Evolutionary conservation across 1,140 invertebrate genomes (phyloP).

Genomic region (Drosophila seguyi): DNA sequence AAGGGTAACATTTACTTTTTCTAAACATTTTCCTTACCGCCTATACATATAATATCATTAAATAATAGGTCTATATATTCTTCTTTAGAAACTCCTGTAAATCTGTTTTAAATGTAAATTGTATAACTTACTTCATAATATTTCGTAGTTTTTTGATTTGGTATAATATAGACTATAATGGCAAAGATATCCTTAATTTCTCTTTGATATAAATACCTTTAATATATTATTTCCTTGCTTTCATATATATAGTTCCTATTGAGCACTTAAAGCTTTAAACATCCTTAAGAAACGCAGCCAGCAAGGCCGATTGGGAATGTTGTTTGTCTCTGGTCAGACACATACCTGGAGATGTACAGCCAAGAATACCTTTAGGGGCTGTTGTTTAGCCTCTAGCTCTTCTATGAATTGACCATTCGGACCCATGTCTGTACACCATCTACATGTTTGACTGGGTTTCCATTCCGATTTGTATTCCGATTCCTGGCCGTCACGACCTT

Average conservation of each 20-base stretch:
- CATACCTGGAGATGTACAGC: not conserved
- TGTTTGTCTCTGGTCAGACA: not conserved
- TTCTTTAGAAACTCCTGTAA: no score
- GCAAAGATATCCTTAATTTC: no score
- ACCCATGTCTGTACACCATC: conserved; percentile 2
- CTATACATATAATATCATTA: no score
- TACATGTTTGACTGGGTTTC: conserved; percentile 12
- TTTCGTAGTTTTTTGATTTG: accelerated
- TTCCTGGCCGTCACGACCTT: conserved; percentile 8
- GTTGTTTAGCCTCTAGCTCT: conserved; percentile 2
- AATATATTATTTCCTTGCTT: not conserved
- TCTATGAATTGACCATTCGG: conserved; percentile 3
- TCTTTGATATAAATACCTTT: not conserved
- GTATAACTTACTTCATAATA: no score
- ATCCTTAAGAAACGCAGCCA: not conserved
- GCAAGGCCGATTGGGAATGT: not conserved
- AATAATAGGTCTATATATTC: no score
- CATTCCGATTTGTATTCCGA: conserved; percentile 1
- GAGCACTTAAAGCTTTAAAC: not conserved
- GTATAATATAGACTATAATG: no score
- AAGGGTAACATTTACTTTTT: not conserved
- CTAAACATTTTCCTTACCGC: not conserved
- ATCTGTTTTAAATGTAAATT: no score
- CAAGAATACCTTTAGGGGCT: not conserved
- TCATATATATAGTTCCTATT: not conserved